phyloP scores from a whole-genome alignment of 2,113 vertebrate species.

The Lepidiolamprologus cunningtoni region DNA sequence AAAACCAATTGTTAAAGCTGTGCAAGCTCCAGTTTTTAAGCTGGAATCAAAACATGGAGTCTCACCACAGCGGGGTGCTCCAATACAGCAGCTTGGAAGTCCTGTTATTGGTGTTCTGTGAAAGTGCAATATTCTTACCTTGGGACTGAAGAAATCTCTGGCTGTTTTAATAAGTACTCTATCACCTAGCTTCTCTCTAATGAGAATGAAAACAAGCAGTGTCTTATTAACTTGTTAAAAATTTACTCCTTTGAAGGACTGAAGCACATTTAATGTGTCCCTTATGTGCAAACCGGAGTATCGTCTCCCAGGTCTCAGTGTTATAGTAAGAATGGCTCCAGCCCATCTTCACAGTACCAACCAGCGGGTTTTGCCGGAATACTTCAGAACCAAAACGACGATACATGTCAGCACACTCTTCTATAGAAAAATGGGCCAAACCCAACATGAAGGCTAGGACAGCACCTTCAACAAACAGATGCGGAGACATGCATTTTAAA shows the following conservation, averaged over 20 bases:
- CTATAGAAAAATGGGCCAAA: slow-evolving; percentile 60
- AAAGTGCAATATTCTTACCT: slow-evolving; percentile 39
- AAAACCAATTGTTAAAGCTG: not conserved
- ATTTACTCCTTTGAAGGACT: not conserved
- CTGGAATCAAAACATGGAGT: not conserved
- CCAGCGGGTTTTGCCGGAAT: slow-evolving; percentile 68
- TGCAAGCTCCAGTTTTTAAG: not conserved
- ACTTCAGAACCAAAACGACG: slow-evolving; percentile 67
- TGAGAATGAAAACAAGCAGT: not conserved
- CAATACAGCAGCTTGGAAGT: not conserved
- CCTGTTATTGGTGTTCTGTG: not conserved
- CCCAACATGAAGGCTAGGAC: slow-evolving; percentile 71
- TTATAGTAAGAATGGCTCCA: slow-evolving; percentile 73
- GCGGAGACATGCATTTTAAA: not conserved
- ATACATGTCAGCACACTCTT: slow-evolving; percentile 71
- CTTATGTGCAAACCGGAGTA: slow-evolving; percentile 48
- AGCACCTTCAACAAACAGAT: slow-evolving; percentile 44
- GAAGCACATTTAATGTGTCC: not conserved
- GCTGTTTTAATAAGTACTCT: slow-evolving; percentile 64
- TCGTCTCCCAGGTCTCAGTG: slow-evolving; percentile 68
- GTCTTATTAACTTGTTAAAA: not conserved
- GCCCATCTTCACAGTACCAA: slow-evolving; percentile 72
- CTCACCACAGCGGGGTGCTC: not conserved
- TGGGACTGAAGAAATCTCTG: slow-evolving; percentile 57
- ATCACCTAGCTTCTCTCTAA: slow-evolving; percentile 63